phyloP scores from a whole-genome alignment of 2,113 vertebrate genomes.

The Bubo blakistoni region DNA sequence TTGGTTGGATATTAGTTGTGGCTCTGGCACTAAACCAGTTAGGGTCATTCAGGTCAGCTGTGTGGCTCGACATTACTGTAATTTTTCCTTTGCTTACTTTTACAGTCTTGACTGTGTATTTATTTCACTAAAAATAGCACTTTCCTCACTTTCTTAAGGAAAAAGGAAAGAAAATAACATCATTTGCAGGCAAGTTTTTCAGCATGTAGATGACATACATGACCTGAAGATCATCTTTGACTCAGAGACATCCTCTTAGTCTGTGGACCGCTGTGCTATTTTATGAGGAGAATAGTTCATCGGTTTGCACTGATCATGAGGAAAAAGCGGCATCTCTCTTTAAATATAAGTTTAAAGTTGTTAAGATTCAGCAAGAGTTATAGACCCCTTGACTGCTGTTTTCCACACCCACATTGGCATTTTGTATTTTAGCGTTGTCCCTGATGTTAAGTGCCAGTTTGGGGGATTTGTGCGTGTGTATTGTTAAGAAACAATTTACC shows the following conservation, averaged over 20 bases:
- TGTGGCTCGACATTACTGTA: neutral
- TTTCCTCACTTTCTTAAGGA: neutral
- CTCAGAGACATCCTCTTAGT: neutral
- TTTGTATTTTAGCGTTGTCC: neutral
- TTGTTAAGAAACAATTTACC: neutral
- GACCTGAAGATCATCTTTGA: neutral
- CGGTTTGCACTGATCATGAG: neutral
- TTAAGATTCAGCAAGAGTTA: neutral
- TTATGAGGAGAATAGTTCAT: neutral
- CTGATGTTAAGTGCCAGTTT: neutral
- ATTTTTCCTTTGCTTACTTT: constrained; percentile 24
- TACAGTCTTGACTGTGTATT: neutral
- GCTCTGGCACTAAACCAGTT: neutral
- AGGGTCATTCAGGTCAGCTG: neutral
- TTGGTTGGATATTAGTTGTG: neutral
- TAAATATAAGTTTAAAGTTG: neutral
- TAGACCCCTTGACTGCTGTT: neutral
- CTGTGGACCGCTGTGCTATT: neutral
- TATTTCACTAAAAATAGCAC: neutral
- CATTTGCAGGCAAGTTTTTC: neutral
- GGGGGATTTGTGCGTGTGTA: neutral
- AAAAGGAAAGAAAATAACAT: neutral
- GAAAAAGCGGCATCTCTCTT: neutral
- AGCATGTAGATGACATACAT: neutral
- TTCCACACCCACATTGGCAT: neutral